phyloP scores from a whole-genome alignment of 2,797 vertebrate species.

The Propithecus perrieri region DNA sequence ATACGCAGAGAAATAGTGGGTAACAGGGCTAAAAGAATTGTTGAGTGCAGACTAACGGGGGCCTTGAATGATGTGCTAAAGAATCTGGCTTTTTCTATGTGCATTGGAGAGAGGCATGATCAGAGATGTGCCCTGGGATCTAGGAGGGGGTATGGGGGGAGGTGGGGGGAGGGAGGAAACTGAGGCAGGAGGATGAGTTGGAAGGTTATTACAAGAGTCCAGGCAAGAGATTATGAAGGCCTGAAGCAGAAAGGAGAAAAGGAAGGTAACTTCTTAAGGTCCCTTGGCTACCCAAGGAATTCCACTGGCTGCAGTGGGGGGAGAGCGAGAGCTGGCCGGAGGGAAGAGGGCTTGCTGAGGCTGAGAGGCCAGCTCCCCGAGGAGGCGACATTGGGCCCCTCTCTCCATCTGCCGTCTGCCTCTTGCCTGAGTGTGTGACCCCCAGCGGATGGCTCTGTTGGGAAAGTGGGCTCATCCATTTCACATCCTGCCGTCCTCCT shows the following conservation, averaged over 20 bases:
- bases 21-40: not conserved
- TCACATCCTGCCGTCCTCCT: constrained; percentile 25
- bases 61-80: accelerated
- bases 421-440: not conserved
- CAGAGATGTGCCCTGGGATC: not conserved
- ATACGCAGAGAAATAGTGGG: not conserved
- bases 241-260: not conserved
- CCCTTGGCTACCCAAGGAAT: not conserved
- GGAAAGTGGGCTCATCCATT: constrained; percentile 43
- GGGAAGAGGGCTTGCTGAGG: not conserved
- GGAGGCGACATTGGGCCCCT: not conserved
- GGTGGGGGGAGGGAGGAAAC: not conserved
- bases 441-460: not conserved
- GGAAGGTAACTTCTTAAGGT: not conserved
- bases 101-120: not conserved
- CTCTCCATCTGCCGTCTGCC: not conserved
- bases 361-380: not conserved
- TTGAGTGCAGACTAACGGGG: not conserved
- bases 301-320: not conserved
- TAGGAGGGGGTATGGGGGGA: not conserved
- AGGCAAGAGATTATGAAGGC: not conserved
- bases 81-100: not conserved
- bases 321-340: not conserved
- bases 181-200: not conserved
- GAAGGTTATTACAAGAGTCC: not conserved